Evolutionary conservation across 2,888 invertebrate species (phyloP).

Genomic region (Andrena chrysosceles): DNA sequence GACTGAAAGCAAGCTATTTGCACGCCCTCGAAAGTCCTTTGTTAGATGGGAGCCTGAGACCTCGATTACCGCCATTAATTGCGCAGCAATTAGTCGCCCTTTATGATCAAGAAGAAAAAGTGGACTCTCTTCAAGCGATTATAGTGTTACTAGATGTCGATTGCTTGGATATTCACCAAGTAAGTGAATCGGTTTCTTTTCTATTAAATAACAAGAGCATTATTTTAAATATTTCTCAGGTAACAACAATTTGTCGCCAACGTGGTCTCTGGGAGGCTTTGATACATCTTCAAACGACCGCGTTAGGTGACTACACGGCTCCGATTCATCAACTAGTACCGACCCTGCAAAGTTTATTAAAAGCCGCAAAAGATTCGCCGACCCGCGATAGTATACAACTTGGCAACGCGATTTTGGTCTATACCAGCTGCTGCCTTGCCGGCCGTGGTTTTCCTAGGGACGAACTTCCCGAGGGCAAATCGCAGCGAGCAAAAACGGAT

Average conservation of each 20-base stretch:
- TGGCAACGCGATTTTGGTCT: constrained; percentile 94
- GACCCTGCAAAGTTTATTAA: constrained; percentile 85
- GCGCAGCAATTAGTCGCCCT: constrained; percentile 89
- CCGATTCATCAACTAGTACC: constrained; percentile 89
- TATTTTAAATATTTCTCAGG: constrained; percentile 74
- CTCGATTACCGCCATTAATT: constrained; percentile 87
- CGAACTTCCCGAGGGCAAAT: constrained; percentile 88
- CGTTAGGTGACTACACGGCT: constrained; percentile 88
- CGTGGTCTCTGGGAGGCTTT: constrained; percentile 89
- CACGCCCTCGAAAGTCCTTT: constrained; percentile 89
- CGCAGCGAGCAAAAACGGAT: constrained; percentile 90
- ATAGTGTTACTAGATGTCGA: constrained; percentile 88
- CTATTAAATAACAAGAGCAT: background rate
- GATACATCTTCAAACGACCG: constrained; percentile 89
- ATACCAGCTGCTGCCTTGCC: constrained; percentile 94
- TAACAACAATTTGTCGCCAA: constrained; percentile 87
- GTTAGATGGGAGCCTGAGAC: constrained; percentile 86
- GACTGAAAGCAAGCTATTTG: constrained; percentile 88
- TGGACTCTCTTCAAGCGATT: constrained; percentile 90
- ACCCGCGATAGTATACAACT: constrained; percentile 85
- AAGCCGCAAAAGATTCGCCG: constrained; percentile 63
- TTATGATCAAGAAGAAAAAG: constrained; percentile 88
- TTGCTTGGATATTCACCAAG: constrained; percentile 89
- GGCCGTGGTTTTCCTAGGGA: constrained; percentile 92
- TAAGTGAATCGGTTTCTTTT: constrained; percentile 62